phyloP scores from a whole-genome alignment of 1,140 invertebrate species.

The Papilio dardanus region DNA sequence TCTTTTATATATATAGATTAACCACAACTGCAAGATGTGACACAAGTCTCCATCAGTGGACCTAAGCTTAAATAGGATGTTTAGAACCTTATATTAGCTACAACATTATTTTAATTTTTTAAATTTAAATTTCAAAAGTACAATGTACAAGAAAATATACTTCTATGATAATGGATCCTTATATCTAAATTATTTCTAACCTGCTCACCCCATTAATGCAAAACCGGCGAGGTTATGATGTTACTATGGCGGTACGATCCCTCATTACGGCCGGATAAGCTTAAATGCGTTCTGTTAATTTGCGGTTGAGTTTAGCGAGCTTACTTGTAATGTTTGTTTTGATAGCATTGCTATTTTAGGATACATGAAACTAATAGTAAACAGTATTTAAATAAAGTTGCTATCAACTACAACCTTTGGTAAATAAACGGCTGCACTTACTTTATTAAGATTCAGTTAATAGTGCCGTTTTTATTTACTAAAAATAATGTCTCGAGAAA shows the following conservation, averaged over 20 bases:
- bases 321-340: conserved; percentile 17
- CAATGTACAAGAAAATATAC: background rate
- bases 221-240: conserved; percentile 22
- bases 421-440: no score
- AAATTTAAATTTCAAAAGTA: no score
- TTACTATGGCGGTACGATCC: background rate
- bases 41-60: no score
- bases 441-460: no score
- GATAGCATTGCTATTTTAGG: conserved; percentile 7
- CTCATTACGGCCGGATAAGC: conserved; percentile 34
- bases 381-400: background rate
- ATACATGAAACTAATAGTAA: background rate
- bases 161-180: background rate
- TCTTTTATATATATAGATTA: no score
- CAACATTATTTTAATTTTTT: no score
- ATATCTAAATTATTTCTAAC: background rate
- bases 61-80: background rate
- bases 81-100: background rate
- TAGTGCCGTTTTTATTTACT: no score
- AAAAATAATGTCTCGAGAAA: no score
- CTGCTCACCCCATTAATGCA: conserved; percentile 6
- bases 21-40: no score
- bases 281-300: conserved; percentile 28
- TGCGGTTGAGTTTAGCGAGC: conserved; percentile 22
- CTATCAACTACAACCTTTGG: no score